Conservation (phyloP, 1,140 invertebrate species). For the Goniozus legneri region DNA sequence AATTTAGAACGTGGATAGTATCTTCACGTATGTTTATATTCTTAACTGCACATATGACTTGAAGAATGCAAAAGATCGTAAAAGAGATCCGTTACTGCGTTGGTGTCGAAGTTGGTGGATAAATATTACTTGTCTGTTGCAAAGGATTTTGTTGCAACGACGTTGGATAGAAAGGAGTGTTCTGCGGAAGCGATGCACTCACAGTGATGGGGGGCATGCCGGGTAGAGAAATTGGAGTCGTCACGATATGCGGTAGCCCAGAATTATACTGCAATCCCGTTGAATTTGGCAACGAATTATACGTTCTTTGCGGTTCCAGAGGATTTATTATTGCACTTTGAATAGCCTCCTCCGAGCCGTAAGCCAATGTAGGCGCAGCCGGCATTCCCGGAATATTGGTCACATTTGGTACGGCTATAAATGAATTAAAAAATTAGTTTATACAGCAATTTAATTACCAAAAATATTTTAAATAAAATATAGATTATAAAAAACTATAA, state of each 20-base stretch:
- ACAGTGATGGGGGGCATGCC: constrained; percentile 82
- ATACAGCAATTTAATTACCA: neutral
- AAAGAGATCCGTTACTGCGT: constrained; percentile 30
- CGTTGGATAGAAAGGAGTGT: constrained; percentile 35
- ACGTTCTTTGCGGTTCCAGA: constrained; percentile 7
- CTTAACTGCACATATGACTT: too few species aligned
- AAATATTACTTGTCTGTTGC: constrained; percentile 13
- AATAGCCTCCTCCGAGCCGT: constrained; percentile 27
- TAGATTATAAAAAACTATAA: neutral
- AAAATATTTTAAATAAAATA: neutral
- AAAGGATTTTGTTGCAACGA: constrained; percentile 34
- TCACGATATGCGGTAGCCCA: constrained; percentile 49
- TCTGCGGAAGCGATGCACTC: constrained; percentile 65
- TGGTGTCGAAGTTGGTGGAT: constrained; percentile 20
- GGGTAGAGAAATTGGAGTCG: constrained; percentile 71
- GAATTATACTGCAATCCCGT: constrained; percentile 16
- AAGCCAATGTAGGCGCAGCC: constrained; percentile 49
- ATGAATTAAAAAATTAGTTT: constrained; percentile 10
- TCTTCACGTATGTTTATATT: too few species aligned
- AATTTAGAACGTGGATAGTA: constrained; percentile 19
- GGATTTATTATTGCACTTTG: constrained; percentile 10
- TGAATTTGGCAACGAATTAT: neutral
- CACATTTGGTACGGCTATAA: neutral
- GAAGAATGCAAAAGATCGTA: too few species aligned
- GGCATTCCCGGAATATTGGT: constrained; percentile 62